Conservation (phyloP, 2,797 vertebrate genomes). For the Sciaenops ocellatus region DNA sequence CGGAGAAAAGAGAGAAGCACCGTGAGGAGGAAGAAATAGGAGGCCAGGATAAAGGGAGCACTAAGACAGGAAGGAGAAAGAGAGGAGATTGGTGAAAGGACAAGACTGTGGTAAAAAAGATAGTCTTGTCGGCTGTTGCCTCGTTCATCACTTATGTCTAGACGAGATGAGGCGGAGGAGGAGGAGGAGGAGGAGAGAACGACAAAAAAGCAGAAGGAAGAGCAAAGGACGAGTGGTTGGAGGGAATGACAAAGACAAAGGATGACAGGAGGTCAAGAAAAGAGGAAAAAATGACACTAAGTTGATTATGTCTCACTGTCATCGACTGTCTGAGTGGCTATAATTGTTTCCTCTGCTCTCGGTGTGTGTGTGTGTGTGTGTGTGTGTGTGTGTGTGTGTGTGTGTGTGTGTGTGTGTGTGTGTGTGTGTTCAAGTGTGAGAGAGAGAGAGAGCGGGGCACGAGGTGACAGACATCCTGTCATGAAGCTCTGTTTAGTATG, state of each 20-base stretch:
- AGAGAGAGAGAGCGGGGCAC: slow-evolving; percentile 1
- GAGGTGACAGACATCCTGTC: too few relatives aligned
- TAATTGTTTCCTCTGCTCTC: slow-evolving; percentile 60
- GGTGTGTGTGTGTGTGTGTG: slow-evolving; percentile 36
- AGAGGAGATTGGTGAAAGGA: slow-evolving; percentile 20
- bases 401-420: slow-evolving; percentile 10
- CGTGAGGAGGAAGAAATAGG: slow-evolving; percentile 2
- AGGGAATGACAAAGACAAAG: slow-evolving; percentile 40
- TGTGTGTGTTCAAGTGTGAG: slow-evolving; percentile 26
- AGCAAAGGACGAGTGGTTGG: slow-evolving; percentile 19
- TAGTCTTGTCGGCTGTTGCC: slow-evolving; percentile 7
- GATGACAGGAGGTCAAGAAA: slow-evolving; percentile 52
- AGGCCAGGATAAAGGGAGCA: slow-evolving; percentile 5
- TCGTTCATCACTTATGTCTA: slow-evolving; percentile 49
- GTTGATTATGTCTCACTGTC: slow-evolving; percentile 71
- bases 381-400: slow-evolving; percentile 37
- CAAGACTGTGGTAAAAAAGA: slow-evolving; percentile 20
- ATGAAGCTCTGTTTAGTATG: slow-evolving; percentile 83
- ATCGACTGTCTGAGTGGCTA: slow-evolving; percentile 72
- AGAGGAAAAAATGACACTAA: slow-evolving; percentile 54
- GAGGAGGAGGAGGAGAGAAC: not conserved
- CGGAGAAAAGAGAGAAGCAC: not conserved
- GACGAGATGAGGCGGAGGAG: slow-evolving; percentile 5
- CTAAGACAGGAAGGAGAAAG: not conserved
- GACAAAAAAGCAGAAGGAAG: not conserved